phyloP scores from a whole-genome alignment of 2,113 vertebrate genomes.

The Pelecanus crispus region DNA sequence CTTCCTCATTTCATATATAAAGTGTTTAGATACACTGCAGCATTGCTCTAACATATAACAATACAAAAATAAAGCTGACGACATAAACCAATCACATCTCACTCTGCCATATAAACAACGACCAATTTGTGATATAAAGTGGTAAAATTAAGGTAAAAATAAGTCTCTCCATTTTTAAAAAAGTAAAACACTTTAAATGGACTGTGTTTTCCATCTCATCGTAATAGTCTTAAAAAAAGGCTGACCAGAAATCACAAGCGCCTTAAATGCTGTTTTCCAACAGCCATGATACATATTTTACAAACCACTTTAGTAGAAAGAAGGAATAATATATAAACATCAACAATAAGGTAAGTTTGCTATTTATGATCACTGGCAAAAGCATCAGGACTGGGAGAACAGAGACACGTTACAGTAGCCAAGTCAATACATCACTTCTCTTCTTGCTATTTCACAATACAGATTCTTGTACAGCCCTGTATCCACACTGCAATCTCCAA shows the following conservation, averaged over 20 bases:
- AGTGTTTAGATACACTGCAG: background rate
- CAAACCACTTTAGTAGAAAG: background rate
- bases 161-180: background rate
- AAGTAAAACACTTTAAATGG: background rate
- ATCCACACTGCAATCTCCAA: background rate
- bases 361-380: background rate
- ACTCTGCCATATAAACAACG: background rate
- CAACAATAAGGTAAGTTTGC: background rate
- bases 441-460: background rate
- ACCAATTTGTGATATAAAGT: background rate
- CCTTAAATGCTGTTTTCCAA: background rate
- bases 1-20: background rate
- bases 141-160: background rate
- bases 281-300: constrained; percentile 19
- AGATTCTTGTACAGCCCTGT: background rate
- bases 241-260: background rate
- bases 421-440: background rate
- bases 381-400: background rate
- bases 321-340: background rate
- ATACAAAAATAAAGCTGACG: background rate
- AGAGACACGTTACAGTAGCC: background rate
- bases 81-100: background rate
- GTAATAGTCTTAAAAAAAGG: background rate
- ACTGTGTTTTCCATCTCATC: background rate
- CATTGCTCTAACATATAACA: background rate